Base-by-base conservation (phyloP, 2,888 invertebrate genomes). In the Zaprionus bogoriensis region DNA sequence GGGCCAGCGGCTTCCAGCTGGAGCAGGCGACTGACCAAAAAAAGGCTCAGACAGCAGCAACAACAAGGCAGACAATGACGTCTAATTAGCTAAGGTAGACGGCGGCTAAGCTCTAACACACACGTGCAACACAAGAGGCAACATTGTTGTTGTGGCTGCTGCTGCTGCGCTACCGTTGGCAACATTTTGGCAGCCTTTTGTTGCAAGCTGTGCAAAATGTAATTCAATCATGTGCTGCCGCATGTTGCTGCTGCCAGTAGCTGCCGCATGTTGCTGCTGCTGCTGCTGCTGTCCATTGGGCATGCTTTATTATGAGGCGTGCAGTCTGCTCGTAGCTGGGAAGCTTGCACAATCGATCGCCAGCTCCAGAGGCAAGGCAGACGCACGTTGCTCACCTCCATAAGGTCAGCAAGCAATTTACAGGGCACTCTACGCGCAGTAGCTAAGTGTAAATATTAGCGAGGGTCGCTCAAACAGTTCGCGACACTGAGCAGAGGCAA, bases 331-430 rank as follows among this genome's bases (percentile, higher is more conserved):
- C n/a, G n/a, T n/a, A n/a, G 64, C 77, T 53, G 64, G n/a, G n/a
- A n/a, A n/a, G 73, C 65, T 73, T 79, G 77, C 80, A 83, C 84
- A 80, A 80, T 76, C 83, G 67, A 76, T 59, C 57, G 51, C 59
- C 60, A 46, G 25, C 36, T 1, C 9, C n/a, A 22, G 6, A 20
- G 28, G 20, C 19, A n/a, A n/a, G 38, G 23, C 38, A 47, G 81
- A 88, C 79, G 87, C 88, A 87, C 88, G 87, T 87, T 89, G 85
- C 87, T 87, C 89, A 88, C 88, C 87, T 87, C 74, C 77, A 86
- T 76, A 86, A 81, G 88, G 88, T 88, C 88, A 88, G 81, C 74
- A 73, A 59, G 47, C 10, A 50, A 51, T 54, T 61, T 50, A n/a
- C n/a, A n/a, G 54, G 27, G 22, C 46, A 54, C 45, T 66, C 39